Base-by-base conservation (phyloP, 2,113 vertebrate genomes). In the Zosterops lateralis region DNA sequence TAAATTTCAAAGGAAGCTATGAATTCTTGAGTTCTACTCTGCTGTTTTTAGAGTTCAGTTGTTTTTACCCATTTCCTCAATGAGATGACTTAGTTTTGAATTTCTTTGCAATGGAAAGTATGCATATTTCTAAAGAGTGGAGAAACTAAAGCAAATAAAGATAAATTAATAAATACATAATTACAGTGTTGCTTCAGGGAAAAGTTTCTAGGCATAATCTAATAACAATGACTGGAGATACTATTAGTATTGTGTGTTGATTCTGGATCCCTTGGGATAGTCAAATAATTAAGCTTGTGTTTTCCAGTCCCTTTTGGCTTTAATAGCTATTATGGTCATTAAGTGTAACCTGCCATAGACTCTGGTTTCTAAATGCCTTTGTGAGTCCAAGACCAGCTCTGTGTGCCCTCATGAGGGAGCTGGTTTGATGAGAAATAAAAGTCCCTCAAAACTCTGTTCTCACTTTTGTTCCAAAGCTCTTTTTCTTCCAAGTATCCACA, bases 91-190 rank as follows among this genome's bases (percentile, higher is more conserved):
- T 91, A 60, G 50, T 17, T 93, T 67, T 40, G 17, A 71, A 36
- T 87, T 81, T 87, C 57, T 68, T 57, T 90, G 60, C 58, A 36
- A 9, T 53, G 79, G 10, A 34, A 74, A 75, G n/a, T 48, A 22
- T 31, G 28, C 10, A 14, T 62, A 42, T 71, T 87, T 90, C 68
- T 82, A 17, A 82, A 54, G 29, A 86, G 19, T 29, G 17, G 24
- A 64, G 34, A 78, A 89, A 36, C 34, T 53, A 90, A 92, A 89
- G 19, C 45, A 84, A 94, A 92, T 78, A 84, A 81, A 93, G 87
- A 78, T 88, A 92, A 70, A 70, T 82, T 85, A 96, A 94, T 90
- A 83, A 92, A 93, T 87, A 68, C 40, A 75, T 86, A 90, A 95
- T 94, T 93, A 81, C 57, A 73, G 42, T 61, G 32, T 78, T 89